Base-by-base conservation (phyloP, 2,888 invertebrate species). In the Mesochorus sp. region DNA sequence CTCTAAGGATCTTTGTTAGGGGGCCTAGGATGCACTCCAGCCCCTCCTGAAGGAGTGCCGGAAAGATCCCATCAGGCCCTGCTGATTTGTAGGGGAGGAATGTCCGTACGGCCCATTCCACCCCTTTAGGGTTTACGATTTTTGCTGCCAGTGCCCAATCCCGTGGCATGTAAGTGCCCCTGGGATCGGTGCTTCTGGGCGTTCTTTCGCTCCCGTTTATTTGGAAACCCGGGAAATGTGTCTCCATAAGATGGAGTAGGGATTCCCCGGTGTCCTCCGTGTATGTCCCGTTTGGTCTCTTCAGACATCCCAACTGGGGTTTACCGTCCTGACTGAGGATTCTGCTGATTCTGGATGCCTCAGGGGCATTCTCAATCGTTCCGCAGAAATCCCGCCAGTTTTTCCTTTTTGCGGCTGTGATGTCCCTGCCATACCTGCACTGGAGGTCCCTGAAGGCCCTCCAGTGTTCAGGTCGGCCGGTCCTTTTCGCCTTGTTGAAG, bases 401-500 rank as follows among this genome's bases (percentile, higher is more conserved):
- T 14, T 42, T 61, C 10, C 61, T 3, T 1, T 44, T 61, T 39
- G 39, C 12, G 1, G 57, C 21, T 6, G n/a, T 19, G 2, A 59
- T 59, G 1, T 59, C 24, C 3, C 14, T 37, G 39, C 39, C 12
- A 24, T 59, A 59, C n/a, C 8, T 10, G 4, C 42, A 10, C 17
- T 61, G 42, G 10, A 42, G 26, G 21, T 42, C 28, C 14, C 24
- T 59, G 14, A 51, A 51, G 2, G 26, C 6, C 0, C 12, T 55
- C 39, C 55, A 59, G 28, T 71, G 19, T n/a, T 19, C 59, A 39
- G 0, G 19, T 39, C 6, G n/a, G n/a, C 61, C 64, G n/a, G 59
- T 67, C 8, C 55, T 79, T 4, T 66, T 31, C 14, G 68, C 61
- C n/a, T 21, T 59, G 1, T 73, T 74, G 2, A 70, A 51, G n/a